Base-by-base conservation (phyloP, 2,888 invertebrate genomes). In the Clivina fossor region DNA sequence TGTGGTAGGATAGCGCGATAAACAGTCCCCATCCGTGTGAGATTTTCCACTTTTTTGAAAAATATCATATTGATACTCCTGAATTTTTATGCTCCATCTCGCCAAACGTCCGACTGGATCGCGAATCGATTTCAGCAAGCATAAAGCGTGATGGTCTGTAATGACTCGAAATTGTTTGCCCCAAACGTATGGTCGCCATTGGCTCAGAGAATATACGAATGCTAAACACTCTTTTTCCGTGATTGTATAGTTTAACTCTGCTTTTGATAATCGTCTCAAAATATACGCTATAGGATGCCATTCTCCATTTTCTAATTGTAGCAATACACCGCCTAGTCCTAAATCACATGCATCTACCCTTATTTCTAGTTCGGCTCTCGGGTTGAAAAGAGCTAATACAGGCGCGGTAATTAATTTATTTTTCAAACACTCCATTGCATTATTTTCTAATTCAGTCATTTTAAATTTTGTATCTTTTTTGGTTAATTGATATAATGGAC, bases 281-380 rank as follows among this genome's bases (percentile, higher is more conserved):
- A 40, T 40, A 16, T 66, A 71, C 2, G 66, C 67, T 37, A 71
- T 66, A 1, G 70, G 70, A 58, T 65, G 58, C 54, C 69, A 66
- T 13, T 59, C 51, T 5, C 65, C 64, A 61, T 69, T 63, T 37
- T 60, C 58, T 33, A 62, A 61, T 41, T 68, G 64, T 13, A 63
- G 62, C 30, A 68, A 57, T 2, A 71, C 68, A 5, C 68, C 64
- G 7, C 69, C 70, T 37, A 68, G 47, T 20, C 69, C 69, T 5
- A 53, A 41, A 5, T 64, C 64, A 33, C 67, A 69, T 4, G 70
- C 69, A 60, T 72, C 70, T 18, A 68, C 65, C 3, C 67, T 65
- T n/a, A 71, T 32, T 33, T 58, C 51, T 4, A 64, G 44, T 2
- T 61, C 61, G 33, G 61, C 47, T 1, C 61, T 57, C 15, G 38